Evolutionary conservation across 37 sponge, comb jelly and placozoan genomes (phyloP).

Genomic region (Halichondria panicea): DNA sequence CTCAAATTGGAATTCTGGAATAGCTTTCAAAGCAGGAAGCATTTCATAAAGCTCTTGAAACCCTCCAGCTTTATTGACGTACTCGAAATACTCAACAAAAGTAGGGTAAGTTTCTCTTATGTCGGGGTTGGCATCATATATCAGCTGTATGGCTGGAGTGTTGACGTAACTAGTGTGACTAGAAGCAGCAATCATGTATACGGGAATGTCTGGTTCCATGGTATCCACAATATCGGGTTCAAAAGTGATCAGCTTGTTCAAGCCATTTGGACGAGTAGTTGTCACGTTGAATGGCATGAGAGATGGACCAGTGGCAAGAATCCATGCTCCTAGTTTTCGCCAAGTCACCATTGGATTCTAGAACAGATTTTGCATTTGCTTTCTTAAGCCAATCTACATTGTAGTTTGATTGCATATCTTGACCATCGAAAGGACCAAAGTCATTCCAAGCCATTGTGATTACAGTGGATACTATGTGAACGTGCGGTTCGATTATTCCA

Average conservation of each 20-base stretch:
- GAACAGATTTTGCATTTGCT: neutral
- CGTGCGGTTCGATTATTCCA: no score
- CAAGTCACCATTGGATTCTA: neutral
- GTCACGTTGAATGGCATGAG: constrained; percentile 7
- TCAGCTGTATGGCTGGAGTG: neutral
- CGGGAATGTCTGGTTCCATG: constrained; percentile 5
- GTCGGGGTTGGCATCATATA: neutral
- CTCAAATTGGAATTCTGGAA: neutral
- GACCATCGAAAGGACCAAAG: no score
- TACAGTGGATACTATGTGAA: no score
- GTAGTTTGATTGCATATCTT: no score
- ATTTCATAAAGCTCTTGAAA: constrained; percentile 20
- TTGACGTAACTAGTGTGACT: constrained; percentile 17
- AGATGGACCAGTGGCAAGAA: constrained; percentile 3
- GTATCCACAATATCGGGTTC: neutral
- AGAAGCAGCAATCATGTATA: constrained; percentile 17
- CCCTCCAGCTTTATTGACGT: constrained; percentile 7
- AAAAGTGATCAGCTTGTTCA: neutral
- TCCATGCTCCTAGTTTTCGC: no score
- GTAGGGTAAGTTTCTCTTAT: neutral
- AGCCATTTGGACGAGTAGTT: neutral
- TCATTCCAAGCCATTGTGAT: no score
- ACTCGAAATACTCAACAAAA: neutral
- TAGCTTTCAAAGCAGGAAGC: constrained; percentile 1
- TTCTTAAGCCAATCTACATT: no score